Evolutionary conservation across 2,888 invertebrate genomes (phyloP), one percentile per base, ranked within the genome.

Genomic region (Melikaiella ostensackeni): DNA sequence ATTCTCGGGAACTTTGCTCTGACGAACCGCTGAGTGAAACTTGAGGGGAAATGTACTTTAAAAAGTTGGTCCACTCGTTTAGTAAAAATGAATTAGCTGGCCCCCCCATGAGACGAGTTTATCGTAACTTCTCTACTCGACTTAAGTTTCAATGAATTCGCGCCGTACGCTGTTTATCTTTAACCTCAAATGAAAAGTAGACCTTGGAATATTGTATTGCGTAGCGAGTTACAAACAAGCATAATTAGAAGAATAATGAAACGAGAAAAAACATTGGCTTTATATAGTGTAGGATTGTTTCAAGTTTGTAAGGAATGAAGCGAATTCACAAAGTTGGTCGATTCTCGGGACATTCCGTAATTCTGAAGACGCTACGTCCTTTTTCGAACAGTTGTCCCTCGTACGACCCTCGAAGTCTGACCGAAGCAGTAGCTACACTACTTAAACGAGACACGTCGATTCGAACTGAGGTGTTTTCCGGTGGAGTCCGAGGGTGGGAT

Each of bases 41-140:
- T 59, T 59, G 35, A 21, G 63, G 24, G 35, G 13, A 63, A 63
- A 38, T 24, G 21, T 63, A 63, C 63, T 63, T 63, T 63, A n/a
- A 63, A 63, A 63, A 63, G 35, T 35, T 35, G 1, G 63, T 63
- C 63, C 84, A 84, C 84, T 87, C 88, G 86, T 88, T 90, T 88
- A 87, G 87, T 87, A 88, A 89, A 89, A 90, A 89, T 87, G 88
- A 88, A 89, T 89, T 89, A 89, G 84, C 86, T 82, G 33, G 77
- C 78, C 80, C 81, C 78, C 77, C 80, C 80, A 81, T 82, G 80
- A 85, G 84, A 86, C 85, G 83, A 87, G 87, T 88, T 88, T 89
- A 86, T 88, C 88, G 88, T 85, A 88, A 86, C 85, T 84, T 80
- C 77, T 80, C 77, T 73, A 59, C 74, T 78, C 57, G 62, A 77